Conservation (phyloP, 1,140 invertebrate genomes). For the Ceratosolen fusciceps region DNA sequence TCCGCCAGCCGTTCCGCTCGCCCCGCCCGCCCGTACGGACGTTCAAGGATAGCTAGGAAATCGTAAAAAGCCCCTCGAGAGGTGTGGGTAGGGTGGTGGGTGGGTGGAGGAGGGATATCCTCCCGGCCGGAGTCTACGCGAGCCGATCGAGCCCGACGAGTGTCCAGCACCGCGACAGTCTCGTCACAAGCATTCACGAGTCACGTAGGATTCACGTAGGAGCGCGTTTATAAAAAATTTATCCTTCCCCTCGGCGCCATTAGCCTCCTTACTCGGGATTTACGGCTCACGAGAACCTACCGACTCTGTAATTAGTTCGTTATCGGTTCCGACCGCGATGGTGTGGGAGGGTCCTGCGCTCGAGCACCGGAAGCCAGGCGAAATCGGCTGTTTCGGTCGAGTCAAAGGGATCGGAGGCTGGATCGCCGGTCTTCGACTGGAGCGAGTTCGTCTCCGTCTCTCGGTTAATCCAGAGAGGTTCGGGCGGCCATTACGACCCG, state of each 20-base stretch:
- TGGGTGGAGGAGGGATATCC: not conserved
- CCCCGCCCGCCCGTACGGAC: not conserved
- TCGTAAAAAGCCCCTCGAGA: not conserved
- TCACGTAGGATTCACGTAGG: not conserved
- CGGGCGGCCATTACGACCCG: too few relatives aligned
- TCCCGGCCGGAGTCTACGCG: not conserved
- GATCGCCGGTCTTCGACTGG: too few relatives aligned
- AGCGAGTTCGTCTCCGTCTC: not conserved
- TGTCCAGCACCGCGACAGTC: too few relatives aligned
- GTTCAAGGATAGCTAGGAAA: constrained; percentile 17
- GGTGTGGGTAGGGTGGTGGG: too few relatives aligned
- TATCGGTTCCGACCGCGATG: not conserved
- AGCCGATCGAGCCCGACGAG: too few relatives aligned
- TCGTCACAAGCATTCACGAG: not conserved
- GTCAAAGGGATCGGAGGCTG: too few relatives aligned
- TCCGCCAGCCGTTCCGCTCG: not conserved
- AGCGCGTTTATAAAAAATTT: not conserved
- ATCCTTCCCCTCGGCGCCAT: not conserved
- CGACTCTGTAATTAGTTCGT: not conserved
- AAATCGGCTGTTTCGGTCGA: too few relatives aligned
- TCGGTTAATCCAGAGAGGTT: not conserved
- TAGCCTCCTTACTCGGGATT: not conserved
- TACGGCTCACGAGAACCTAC: constrained; percentile 10
- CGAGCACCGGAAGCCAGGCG: too few relatives aligned
- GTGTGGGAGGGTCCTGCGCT: too few relatives aligned